Conservation (phyloP, 2,797 vertebrate species). For the Florisuga fusca region DNA sequence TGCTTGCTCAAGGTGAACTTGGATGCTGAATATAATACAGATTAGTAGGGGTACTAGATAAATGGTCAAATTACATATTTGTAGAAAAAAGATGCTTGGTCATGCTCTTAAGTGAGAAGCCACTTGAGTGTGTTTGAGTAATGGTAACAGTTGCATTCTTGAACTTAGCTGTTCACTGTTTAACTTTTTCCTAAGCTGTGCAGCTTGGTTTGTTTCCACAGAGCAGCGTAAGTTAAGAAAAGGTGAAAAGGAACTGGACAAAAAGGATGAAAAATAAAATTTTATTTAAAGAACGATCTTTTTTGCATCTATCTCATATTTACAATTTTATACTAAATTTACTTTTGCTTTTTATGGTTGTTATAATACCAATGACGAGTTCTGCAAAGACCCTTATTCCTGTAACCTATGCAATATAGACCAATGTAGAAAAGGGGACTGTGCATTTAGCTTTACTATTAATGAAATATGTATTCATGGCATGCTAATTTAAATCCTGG, state of each 20-base stretch:
- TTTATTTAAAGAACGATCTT: not conserved
- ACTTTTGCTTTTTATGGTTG: not conserved
- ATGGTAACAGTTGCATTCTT: rapidly evolving
- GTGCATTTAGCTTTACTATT: not conserved
- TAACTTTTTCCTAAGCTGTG: too few relatives aligned
- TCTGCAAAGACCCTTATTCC: not conserved
- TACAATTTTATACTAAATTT: not conserved
- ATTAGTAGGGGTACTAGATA: not conserved
- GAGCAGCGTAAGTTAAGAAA: not conserved
- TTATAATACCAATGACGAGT: not conserved
- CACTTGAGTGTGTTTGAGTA: not conserved
- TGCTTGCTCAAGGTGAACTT: not conserved
- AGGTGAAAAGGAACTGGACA: not conserved
- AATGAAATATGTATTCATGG: not conserved
- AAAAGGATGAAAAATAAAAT: not conserved
- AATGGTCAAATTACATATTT: rapidly evolving
- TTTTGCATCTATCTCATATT: not conserved
- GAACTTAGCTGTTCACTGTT: not conserved
- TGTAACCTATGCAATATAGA: not conserved
- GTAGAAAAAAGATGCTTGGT: not conserved
- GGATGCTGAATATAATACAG: not conserved
- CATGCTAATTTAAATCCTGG: not conserved
- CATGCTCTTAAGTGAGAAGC: not conserved
- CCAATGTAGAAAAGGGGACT: not conserved
- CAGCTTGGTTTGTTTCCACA: too few relatives aligned